These are phyloP conservation scores for Nerophis ophidion DNA, from an alignment of 2,113 vertebrate genomes.

Conservation along the genomic window DNA sequence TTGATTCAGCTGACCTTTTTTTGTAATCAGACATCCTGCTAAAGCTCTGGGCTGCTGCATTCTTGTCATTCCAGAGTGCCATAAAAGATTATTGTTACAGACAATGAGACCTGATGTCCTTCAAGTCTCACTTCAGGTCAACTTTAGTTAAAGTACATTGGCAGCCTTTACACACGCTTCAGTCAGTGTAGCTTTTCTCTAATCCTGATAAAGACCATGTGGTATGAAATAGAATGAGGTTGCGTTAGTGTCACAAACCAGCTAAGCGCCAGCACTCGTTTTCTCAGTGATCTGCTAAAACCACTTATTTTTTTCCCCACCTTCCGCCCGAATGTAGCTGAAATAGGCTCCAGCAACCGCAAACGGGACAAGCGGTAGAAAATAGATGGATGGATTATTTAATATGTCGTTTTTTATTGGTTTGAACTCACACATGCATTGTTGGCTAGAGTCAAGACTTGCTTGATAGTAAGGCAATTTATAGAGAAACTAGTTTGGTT, in stretches of 20 bases:
- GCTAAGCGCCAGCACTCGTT: constrained; percentile 15
- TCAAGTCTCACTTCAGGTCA: constrained; percentile 25
- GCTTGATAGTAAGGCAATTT: not conserved
- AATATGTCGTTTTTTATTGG: not conserved
- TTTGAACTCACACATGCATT: not conserved
- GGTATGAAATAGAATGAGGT: constrained; percentile 45
- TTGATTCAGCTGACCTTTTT: not conserved
- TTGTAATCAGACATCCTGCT: not conserved
- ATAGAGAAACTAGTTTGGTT: too few species aligned
- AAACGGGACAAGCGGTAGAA: too few species aligned
- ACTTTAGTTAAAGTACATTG: constrained; percentile 5
- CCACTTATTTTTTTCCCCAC: constrained; percentile 4
- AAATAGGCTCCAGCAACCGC: too few species aligned
- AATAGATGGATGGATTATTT: too few species aligned
- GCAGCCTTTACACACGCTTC: constrained; percentile 12
- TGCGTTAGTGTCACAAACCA: constrained; percentile 27
- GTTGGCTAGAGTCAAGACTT: not conserved
- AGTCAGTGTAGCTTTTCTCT: constrained; percentile 15
- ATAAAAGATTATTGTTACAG: constrained; percentile 19
- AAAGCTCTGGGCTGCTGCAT: constrained; percentile 4
- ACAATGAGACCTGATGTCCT: constrained; percentile 28
- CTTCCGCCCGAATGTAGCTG: too few species aligned
- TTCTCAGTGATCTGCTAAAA: not conserved
- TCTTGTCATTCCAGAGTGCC: constrained; percentile 12
- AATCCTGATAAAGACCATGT: constrained; percentile 40